phyloP scores from a whole-genome alignment of 23 tunicate genomes.

The Halocynthia roretzi region DNA sequence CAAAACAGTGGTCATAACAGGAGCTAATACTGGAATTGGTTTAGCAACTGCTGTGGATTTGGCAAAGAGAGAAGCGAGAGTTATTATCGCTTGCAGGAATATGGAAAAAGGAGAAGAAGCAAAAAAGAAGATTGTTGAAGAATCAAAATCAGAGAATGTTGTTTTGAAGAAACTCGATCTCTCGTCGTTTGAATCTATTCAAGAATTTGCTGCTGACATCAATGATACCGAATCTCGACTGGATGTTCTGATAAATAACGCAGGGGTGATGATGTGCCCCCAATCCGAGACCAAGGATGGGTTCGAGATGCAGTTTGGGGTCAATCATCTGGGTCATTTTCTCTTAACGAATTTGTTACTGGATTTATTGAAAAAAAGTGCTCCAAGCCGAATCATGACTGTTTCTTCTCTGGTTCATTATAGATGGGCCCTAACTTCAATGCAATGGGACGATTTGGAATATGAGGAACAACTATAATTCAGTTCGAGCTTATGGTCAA shows the following conservation, averaged over 20 bases:
- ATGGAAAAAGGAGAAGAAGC: too few relatives aligned
- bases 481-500: constrained; percentile 4
- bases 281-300: constrained; percentile 32
- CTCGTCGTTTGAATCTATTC: constrained; percentile 29
- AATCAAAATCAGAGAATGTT: constrained; percentile 17
- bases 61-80: too few relatives aligned
- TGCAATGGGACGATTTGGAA: constrained; percentile 21
- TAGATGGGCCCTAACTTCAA: background rate
- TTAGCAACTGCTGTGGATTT: too few relatives aligned
- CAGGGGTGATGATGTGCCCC: constrained; percentile 46
- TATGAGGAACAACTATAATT: background rate
- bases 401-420: constrained; percentile 11
- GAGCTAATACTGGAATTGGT: too few relatives aligned
- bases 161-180: constrained; percentile 17
- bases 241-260: constrained; percentile 43
- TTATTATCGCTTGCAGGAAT: too few relatives aligned
- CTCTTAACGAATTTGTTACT: constrained; percentile 32
- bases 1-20: too few relatives aligned
- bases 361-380: constrained; percentile 16
- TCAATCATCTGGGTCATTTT: constrained; percentile 36
- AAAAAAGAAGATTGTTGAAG: background rate
- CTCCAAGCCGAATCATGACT: constrained; percentile 12
- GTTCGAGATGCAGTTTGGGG: constrained; percentile 36
- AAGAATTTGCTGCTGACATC: constrained; percentile 24
- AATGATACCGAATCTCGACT: constrained; percentile 25